Evolutionary conservation across 2,113 vertebrate species (phyloP).

Genomic region (Lagopus leucura): DNA sequence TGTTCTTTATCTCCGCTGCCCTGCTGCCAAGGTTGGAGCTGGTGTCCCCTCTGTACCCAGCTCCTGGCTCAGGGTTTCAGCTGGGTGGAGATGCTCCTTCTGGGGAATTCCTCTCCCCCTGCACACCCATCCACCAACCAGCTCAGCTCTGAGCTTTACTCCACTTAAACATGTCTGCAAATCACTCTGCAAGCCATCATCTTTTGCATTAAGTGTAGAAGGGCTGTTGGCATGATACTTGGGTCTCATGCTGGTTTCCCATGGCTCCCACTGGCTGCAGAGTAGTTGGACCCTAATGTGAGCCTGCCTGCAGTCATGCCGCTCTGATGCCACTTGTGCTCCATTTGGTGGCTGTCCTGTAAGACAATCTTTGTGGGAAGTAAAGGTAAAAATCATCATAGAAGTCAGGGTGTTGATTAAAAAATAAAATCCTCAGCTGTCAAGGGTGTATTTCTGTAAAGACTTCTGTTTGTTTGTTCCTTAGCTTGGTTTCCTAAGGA

Average conservation of each 20-base stretch:
- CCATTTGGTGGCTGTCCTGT: not conserved
- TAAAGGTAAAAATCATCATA: conserved; percentile 22
- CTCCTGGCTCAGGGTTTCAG: not conserved
- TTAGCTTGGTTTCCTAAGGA: conserved; percentile 67
- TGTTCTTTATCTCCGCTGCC: accelerated
- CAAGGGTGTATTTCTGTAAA: conserved; percentile 44
- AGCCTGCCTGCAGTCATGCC: not conserved
- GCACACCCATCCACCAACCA: accelerated
- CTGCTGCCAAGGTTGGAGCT: not conserved
- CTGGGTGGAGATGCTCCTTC: not conserved
- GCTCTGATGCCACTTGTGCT: not conserved
- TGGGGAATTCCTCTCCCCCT: not conserved
- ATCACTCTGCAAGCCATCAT: not conserved
- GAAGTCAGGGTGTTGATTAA: conserved; percentile 46
- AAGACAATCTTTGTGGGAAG: conserved; percentile 60
- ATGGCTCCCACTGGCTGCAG: not conserved
- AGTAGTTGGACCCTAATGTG: not conserved
- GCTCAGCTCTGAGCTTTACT: not conserved
- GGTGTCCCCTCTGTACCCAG: not conserved
- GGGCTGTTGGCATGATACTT: not conserved
- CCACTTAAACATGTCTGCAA: not conserved
- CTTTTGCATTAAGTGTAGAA: not conserved
- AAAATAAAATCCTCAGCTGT: not conserved
- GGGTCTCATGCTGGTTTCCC: not conserved
- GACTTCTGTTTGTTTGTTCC: conserved; percentile 66